Evolutionary conservation across 1,140 invertebrate genomes (phyloP).

Genomic region (Potamilus streckersoni): DNA sequence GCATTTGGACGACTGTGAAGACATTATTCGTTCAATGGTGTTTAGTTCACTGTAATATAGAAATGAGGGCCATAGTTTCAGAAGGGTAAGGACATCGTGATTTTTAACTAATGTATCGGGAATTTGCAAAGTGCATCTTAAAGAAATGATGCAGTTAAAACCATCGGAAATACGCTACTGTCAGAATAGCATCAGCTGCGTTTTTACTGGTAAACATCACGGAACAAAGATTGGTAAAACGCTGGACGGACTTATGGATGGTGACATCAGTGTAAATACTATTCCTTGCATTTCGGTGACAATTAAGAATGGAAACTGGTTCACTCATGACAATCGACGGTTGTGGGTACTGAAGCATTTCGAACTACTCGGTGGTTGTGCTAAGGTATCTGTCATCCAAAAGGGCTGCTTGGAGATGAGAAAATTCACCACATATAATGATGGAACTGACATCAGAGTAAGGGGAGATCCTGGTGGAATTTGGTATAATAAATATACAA

Average conservation of each 20-base stretch:
- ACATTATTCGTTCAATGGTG: too few species aligned
- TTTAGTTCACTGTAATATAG: too few species aligned
- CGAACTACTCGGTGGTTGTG: not conserved
- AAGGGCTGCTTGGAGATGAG: not conserved
- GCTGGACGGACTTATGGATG: constrained; percentile 29
- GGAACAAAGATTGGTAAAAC: constrained; percentile 27
- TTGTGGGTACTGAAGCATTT: constrained; percentile 3
- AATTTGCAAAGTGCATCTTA: too few species aligned
- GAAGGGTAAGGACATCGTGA: too few species aligned
- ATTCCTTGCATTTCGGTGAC: not conserved
- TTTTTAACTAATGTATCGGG: too few species aligned
- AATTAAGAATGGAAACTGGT: not conserved
- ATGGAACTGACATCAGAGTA: not conserved
- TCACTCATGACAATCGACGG: constrained; percentile 1
- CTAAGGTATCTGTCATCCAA: not conserved
- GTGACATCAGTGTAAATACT: not conserved
- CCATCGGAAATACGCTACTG: too few species aligned
- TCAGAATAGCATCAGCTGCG: too few species aligned
- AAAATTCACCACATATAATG: not conserved
- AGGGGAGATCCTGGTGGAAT: not conserved
- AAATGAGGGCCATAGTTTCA: too few species aligned
- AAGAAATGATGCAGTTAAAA: too few species aligned
- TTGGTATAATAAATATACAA: not conserved
- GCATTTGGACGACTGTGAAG: too few species aligned
- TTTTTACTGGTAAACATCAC: constrained; percentile 12